phyloP scores from a whole-genome alignment of 2,797 vertebrate genomes.

The Garrulus glandarius region DNA sequence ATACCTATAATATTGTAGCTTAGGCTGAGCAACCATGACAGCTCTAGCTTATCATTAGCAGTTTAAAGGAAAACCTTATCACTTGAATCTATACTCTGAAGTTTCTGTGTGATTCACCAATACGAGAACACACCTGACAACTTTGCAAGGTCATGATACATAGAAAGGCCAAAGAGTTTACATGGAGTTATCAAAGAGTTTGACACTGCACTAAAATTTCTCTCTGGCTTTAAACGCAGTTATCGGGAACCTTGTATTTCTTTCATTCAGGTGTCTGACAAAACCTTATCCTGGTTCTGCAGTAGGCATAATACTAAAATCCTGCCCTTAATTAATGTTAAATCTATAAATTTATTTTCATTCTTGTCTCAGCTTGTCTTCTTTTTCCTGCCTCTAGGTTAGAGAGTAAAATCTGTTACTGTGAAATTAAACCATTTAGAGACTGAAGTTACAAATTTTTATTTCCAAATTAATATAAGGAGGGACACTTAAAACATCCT shows the following conservation, averaged over 20 bases:
- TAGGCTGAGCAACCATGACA: background rate
- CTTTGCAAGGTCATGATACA: background rate
- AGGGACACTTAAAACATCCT: background rate
- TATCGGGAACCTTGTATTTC: background rate
- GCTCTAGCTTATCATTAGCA: background rate
- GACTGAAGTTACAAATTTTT: background rate
- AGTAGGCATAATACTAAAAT: background rate
- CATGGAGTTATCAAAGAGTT: background rate
- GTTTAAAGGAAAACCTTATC: background rate
- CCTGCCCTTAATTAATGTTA: background rate
- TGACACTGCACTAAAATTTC: background rate
- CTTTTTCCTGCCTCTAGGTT: background rate
- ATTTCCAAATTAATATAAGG: background rate
- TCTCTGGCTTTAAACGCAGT: background rate
- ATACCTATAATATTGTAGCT: background rate
- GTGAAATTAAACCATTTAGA: background rate
- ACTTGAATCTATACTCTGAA: background rate
- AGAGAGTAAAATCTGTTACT: background rate
- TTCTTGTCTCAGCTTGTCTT: background rate
- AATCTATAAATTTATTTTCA: background rate
- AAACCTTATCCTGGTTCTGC: background rate
- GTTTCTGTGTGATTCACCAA: background rate
- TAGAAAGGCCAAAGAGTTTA: background rate
- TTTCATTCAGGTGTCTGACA: background rate
- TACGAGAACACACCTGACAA: fast-evolving